Base-by-base conservation (phyloP, 2,797 vertebrate species). In the Siniperca undulata region DNA sequence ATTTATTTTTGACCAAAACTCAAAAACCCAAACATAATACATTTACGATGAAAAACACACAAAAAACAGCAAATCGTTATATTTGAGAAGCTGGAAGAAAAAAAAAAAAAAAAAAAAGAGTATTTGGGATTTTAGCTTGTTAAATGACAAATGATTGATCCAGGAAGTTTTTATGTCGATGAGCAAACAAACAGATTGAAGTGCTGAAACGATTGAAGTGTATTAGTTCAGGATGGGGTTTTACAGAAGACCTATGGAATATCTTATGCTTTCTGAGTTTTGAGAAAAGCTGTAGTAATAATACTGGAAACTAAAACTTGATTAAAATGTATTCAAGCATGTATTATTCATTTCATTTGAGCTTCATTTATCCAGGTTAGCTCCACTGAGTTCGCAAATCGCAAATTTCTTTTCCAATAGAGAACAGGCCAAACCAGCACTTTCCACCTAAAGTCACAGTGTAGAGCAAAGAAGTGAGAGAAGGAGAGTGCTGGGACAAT, bases 361-460 rank as follows among this genome's bases (percentile, higher is more conserved):
- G 53, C 60, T 19, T 46, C 67, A 71, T 80, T 79, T 75, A 71
- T 75, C 53, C 66, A 66, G 66, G 66, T 70, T 60, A 30, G 59
- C 20, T 38, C 17, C 66, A 38, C 1, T 42, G 59, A 70, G 65
- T 34, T 36, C 0, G 3, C 14, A 70, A 9, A 59, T 36, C 0
- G 3, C 14, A 70, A 9, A 59, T 66, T 14, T 36, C 4, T 74
- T 74, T 74, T 70, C 65, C 59, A 36, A n/a, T 38, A 40, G 19
- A 69, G 40, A 60, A n/a, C 10, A 11, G 16, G 0, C 42, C 2
- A 11, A 60, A 74, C 46, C 62, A 62, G 48, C 74, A 65, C 55
- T 11, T 65, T 53, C 27, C 44, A 22, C 22, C 34, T n/a, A 5
- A 40, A 78, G 48, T 61, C 55, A 44, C 20, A 14, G 6, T 17